A percentile compares a stretch with the other conserved stretches of the same genome.
Conservation (phyloP, 1,140 invertebrate species). For the Leptonema lineaticorne region DNA sequence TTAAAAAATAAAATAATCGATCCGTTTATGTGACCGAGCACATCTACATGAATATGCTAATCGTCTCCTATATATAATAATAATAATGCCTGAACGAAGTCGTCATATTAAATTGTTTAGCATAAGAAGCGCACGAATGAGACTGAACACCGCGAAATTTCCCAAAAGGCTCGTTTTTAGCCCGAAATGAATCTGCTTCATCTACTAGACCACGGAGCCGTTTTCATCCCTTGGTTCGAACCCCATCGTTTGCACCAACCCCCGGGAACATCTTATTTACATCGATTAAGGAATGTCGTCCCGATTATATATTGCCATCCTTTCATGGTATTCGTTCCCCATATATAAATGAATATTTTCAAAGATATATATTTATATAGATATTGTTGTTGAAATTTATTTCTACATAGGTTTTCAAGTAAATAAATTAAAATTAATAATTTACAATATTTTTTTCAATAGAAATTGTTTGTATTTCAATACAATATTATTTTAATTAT, state of each 20-base stretch:
- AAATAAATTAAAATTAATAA: no score
- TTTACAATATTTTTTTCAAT: no score
- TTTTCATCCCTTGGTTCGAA: neutral
- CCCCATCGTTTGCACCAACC: neutral
- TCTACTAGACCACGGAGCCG: neutral
- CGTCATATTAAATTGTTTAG: slow-evolving; percentile 24
- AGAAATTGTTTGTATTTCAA: no score
- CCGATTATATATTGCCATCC: slow-evolving; percentile 12
- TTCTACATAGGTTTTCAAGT: no score
- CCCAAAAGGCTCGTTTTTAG: slow-evolving; percentile 27
- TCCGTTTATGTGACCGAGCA: neutral
- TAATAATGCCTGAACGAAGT: slow-evolving; percentile 12
- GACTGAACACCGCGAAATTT: slow-evolving; percentile 18
- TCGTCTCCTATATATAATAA: no score
- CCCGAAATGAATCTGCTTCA: slow-evolving; percentile 12
- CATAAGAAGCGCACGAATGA: slow-evolving; percentile 15
- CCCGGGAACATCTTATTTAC: slow-evolving; percentile 17
- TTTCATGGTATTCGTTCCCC: neutral
- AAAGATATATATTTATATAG: no score
- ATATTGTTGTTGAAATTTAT: no score
- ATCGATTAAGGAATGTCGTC: slow-evolving; percentile 22
- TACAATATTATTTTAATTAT: no score
- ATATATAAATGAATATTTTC: neutral
- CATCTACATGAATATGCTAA: slow-evolving; percentile 11
- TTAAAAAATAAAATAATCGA: neutral